A percentile compares a stretch with the other conserved stretches of the same genome.
These are phyloP conservation scores for Sinocyclocheilus anophthalmus DNA, from an alignment of 2,113 vertebrate species.

Conservation along the genomic window DNA sequence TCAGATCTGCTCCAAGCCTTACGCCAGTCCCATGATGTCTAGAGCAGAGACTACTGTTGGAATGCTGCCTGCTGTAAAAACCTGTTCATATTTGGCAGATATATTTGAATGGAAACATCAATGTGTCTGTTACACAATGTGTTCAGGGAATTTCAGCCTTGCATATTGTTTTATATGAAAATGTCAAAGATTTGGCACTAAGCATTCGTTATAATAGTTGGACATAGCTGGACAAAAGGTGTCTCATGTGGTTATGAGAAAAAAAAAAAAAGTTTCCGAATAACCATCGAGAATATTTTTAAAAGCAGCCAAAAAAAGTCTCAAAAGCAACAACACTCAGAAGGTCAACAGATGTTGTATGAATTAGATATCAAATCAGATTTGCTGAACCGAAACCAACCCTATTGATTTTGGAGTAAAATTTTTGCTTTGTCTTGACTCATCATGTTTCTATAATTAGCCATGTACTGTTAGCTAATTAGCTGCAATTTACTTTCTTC, in stretches of 20 bases:
- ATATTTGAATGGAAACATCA: conserved; percentile 18
- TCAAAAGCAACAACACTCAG: not conserved
- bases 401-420: not conserved
- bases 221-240: not conserved
- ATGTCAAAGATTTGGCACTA: conserved; percentile 11
- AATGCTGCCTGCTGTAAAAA: conserved; percentile 2
- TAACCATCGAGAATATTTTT: not conserved
- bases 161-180: conserved; percentile 12
- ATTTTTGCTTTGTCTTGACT: conserved; percentile 47
- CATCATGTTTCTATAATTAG: conserved; percentile 67
- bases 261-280: not conserved
- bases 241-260: conserved; percentile 6
- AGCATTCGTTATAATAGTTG: not conserved
- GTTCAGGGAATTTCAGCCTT: conserved; percentile 14
- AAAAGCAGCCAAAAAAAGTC: not conserved
- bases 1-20: not conserved
- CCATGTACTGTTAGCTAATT: conserved; percentile 63
- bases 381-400: not conserved
- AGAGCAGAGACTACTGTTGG: not conserved
- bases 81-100: conserved; percentile 27
- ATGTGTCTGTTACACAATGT: not conserved
- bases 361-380: not conserved
- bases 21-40: not conserved
- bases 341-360: not conserved
- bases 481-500: conserved; percentile 62